Evolutionary conservation across 1,140 invertebrate species (phyloP).

Genomic region (Drosophila carrolli): DNA sequence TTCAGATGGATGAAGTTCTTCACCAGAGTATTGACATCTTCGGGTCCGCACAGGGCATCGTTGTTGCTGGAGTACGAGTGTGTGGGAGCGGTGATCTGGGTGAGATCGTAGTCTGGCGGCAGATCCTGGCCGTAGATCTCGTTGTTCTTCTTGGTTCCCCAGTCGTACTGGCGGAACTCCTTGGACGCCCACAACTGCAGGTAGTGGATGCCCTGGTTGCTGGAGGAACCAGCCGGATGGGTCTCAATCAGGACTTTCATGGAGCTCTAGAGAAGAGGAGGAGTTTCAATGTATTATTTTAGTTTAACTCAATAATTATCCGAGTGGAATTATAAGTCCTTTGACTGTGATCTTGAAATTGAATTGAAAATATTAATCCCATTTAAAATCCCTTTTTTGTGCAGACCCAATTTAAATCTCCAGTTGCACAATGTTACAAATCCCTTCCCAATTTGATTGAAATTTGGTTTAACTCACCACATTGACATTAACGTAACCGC

Average conservation of each 20-base stretch:
- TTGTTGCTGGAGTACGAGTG: slow-evolving; percentile 87
- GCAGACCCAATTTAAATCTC: too few relatives aligned
- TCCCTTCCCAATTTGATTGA: too few relatives aligned
- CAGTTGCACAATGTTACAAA: too few relatives aligned
- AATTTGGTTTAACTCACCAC: slow-evolving; percentile 33
- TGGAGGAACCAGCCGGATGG: slow-evolving; percentile 85
- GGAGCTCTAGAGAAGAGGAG: slow-evolving; percentile 62
- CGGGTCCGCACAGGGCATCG: slow-evolving; percentile 86
- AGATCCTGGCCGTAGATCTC: slow-evolving; percentile 82
- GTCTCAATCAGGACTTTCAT: slow-evolving; percentile 84
- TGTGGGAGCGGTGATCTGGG: slow-evolving; percentile 87
- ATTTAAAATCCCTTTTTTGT: too few relatives aligned
- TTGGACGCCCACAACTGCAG: slow-evolving; percentile 79
- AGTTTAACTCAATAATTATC: too few relatives aligned
- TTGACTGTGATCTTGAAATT: too few relatives aligned
- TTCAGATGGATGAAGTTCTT: slow-evolving; percentile 33
- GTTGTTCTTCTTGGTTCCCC: slow-evolving; percentile 84
- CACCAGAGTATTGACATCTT: slow-evolving; percentile 86
- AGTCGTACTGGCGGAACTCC: slow-evolving; percentile 84
- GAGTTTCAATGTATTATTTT: not conserved
- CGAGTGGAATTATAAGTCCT: too few relatives aligned
- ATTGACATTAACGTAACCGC: slow-evolving; percentile 65
- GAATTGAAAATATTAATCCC: too few relatives aligned
- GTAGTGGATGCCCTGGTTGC: slow-evolving; percentile 85
- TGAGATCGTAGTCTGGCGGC: slow-evolving; percentile 87